Conservation (phyloP, 2,797 vertebrate species). For the Gobio occitaniae region DNA sequence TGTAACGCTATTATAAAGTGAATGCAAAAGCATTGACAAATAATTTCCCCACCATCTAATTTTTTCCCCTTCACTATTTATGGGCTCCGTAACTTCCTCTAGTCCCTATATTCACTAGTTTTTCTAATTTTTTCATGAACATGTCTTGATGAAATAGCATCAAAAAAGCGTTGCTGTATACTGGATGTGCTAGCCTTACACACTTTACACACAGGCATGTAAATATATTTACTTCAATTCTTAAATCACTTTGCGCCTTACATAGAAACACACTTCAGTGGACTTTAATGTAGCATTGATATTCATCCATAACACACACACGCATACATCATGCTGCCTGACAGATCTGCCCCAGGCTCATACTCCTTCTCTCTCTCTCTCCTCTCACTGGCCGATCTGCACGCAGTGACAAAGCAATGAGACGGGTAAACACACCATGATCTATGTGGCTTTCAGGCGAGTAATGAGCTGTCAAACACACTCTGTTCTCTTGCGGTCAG, state of each 20-base stretch:
- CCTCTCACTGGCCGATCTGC: conserved; percentile 21
- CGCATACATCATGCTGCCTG: conserved; percentile 40
- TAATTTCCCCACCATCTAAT: too few species aligned
- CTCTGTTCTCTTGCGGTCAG: conserved; percentile 48
- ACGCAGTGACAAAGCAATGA: conserved; percentile 53
- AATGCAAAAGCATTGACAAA: too few species aligned
- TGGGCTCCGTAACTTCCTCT: not conserved
- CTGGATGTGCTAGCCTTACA: not conserved
- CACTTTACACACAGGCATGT: not conserved
- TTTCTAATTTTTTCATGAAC: not conserved
- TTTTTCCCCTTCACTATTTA: too few species aligned
- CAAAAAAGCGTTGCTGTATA: not conserved
- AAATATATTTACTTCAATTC: not conserved
- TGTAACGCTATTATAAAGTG: too few species aligned
- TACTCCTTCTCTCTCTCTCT: not conserved
- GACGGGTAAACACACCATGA: conserved; percentile 58
- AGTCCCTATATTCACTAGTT: not conserved
- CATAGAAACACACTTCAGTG: not conserved
- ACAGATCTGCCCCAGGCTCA: conserved; percentile 45
- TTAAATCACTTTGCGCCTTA: not conserved
- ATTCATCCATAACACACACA: conserved; percentile 46
- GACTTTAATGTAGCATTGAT: conserved; percentile 38
- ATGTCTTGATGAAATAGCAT: not conserved
- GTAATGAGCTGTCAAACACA: conserved; percentile 67
- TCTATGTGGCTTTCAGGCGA: conserved; percentile 57